phyloP scores from a whole-genome alignment of 2,888 invertebrate genomes.

The Monoplex corrugatus region DNA sequence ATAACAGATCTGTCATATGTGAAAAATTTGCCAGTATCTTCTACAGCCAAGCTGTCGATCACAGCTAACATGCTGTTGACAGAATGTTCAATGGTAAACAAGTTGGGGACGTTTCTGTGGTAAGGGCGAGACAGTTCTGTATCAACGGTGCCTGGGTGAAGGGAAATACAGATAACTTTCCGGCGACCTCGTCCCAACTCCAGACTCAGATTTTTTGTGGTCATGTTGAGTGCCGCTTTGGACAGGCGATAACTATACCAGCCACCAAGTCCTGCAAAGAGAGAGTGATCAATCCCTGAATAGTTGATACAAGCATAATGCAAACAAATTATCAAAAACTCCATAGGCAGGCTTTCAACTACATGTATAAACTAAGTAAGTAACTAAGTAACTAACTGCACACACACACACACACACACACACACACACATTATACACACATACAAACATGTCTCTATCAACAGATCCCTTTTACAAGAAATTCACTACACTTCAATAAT shows the following conservation, averaged over 20 bases:
- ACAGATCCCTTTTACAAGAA: too few relatives aligned
- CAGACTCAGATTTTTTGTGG: constrained; percentile 73
- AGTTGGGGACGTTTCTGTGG: constrained; percentile 71
- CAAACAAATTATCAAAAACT: too few relatives aligned
- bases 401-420: too few relatives aligned
- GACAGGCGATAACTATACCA: constrained; percentile 76
- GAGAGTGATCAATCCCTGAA: too few relatives aligned
- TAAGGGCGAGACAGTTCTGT: constrained; percentile 74
- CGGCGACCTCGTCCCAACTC: constrained; percentile 70
- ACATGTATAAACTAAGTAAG: too few relatives aligned
- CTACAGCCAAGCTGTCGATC: constrained; percentile 65
- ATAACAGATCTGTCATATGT: constrained; percentile 68
- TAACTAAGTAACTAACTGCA: too few relatives aligned
- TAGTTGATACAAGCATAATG: too few relatives aligned
- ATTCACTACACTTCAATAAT: too few relatives aligned
- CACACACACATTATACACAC: too few relatives aligned
- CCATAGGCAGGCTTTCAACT: too few relatives aligned
- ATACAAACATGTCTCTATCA: too few relatives aligned
- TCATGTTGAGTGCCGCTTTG: constrained; percentile 76
- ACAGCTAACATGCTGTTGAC: constrained; percentile 68
- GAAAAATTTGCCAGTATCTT: constrained; percentile 71
- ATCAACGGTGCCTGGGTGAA: constrained; percentile 76
- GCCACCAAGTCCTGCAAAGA: constrained; percentile 71
- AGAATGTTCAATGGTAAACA: constrained; percentile 70
- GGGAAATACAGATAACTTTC: constrained; percentile 68